Conservation (phyloP, 2,888 invertebrate species). For the Leucophenga maculata region DNA sequence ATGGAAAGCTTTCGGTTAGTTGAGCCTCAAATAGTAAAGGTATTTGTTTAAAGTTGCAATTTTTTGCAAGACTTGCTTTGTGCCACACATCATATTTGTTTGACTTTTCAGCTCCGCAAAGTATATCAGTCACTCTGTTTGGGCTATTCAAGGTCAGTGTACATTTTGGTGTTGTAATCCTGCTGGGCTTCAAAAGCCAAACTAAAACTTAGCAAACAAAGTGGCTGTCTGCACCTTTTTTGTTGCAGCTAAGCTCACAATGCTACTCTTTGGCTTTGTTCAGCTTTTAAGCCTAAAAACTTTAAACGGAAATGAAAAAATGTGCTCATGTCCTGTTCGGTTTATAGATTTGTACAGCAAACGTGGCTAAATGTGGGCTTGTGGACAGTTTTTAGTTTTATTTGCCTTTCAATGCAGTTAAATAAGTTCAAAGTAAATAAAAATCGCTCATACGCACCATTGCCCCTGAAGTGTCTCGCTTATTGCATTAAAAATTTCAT, state of each 20-base stretch:
- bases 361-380: not conserved
- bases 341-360: not conserved
- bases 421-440: not conserved
- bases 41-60: not conserved
- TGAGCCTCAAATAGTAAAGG: not conserved
- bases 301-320: not conserved
- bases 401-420: not conserved
- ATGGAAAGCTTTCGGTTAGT: not conserved
- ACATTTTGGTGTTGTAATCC: not conserved
- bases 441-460: not conserved
- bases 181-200: not conserved
- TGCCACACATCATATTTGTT: not conserved
- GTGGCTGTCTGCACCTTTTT: not conserved
- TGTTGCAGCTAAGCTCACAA: not conserved
- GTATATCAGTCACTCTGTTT: not conserved
- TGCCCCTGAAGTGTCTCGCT: not conserved
- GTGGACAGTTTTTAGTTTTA: not conserved
- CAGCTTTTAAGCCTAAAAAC: conserved; percentile 45
- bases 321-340: not conserved
- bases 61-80: not conserved
- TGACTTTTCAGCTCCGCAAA: not conserved
- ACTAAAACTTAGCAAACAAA: not conserved
- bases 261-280: conserved; percentile 33
- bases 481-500: not conserved
- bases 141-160: not conserved